These are phyloP conservation scores for Hemichromis elongatus DNA, from an alignment of 2,113 vertebrate genomes.

Conservation along the genomic window DNA sequence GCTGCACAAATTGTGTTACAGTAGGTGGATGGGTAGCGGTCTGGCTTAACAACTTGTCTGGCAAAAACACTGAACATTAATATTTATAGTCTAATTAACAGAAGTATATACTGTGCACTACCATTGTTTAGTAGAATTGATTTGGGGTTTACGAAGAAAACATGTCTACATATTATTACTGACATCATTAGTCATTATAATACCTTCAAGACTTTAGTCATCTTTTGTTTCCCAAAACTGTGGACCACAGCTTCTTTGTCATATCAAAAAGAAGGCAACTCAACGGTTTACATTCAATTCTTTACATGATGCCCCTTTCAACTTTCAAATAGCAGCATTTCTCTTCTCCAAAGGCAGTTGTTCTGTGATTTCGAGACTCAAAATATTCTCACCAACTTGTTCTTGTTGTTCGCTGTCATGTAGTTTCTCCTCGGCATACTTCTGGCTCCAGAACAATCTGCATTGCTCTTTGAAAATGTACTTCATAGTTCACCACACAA, in stretches of 20 bases:
- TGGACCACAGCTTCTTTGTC: neutral
- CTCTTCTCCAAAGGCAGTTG: neutral
- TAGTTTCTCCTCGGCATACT: neutral
- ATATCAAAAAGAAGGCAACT: neutral
- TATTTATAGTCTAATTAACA: neutral
- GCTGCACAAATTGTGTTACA: neutral
- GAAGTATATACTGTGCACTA: neutral
- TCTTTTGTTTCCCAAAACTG: neutral
- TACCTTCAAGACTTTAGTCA: neutral
- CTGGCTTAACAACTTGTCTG: neutral
- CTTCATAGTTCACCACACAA: slow-evolving; percentile 64
- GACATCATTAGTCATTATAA: neutral
- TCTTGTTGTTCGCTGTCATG: slow-evolving; percentile 6
- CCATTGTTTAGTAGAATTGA: neutral
- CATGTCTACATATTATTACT: neutral
- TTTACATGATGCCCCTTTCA: neutral
- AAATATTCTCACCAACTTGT: neutral
- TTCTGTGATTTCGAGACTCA: neutral
- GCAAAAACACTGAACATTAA: neutral
- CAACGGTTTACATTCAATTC: neutral
- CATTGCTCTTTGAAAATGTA: slow-evolving; percentile 46
- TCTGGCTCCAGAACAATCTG: slow-evolving; percentile 28
- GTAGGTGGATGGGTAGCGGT: neutral
- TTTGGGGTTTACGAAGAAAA: neutral
- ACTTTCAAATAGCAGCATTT: neutral